A percentile compares a stretch with the other conserved stretches of the same genome.
These are phyloP conservation scores for Oscheius sp. DNA, from an alignment of 1,140 invertebrate genomes.

Conservation along the genomic window DNA sequence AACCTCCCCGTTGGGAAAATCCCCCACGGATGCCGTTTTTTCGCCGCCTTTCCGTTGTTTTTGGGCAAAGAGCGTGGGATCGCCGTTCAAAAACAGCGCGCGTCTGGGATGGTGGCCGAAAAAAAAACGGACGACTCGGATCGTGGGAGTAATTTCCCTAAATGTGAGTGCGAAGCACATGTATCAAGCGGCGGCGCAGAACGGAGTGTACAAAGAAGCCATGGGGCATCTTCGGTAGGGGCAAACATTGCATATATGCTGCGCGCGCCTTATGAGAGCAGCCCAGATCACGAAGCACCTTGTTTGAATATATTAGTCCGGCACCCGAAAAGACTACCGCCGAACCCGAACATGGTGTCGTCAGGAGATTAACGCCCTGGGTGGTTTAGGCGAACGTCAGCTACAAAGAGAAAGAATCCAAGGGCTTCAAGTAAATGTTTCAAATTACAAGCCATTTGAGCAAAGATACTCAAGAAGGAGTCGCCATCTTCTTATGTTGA, in stretches of 20 bases:
- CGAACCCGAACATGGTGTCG: not conserved
- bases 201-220: conserved; percentile 6
- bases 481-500: too few relatives aligned
- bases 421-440: too few relatives aligned
- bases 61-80: too few relatives aligned
- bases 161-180: conserved; percentile 4
- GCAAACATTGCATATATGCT: conserved; percentile 14
- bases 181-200: not conserved
- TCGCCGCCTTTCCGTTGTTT: too few relatives aligned
- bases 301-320: conserved; percentile 14
- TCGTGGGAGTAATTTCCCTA: too few relatives aligned
- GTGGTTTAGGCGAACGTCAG: not conserved
- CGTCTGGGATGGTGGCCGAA: too few relatives aligned
- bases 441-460: not conserved
- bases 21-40: too few relatives aligned
- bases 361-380: not conserved
- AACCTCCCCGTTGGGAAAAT: too few relatives aligned
- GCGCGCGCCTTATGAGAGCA: conserved; percentile 12
- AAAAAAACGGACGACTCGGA: too few relatives aligned
- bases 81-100: too few relatives aligned
- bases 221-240: conserved; percentile 12
- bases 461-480: not conserved
- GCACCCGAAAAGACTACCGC: not conserved
- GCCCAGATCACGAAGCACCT: conserved; percentile 11
- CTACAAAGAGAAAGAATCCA: too few relatives aligned